phyloP scores from a whole-genome alignment of 1,140 invertebrate species.

The Centruroides vittatus region DNA sequence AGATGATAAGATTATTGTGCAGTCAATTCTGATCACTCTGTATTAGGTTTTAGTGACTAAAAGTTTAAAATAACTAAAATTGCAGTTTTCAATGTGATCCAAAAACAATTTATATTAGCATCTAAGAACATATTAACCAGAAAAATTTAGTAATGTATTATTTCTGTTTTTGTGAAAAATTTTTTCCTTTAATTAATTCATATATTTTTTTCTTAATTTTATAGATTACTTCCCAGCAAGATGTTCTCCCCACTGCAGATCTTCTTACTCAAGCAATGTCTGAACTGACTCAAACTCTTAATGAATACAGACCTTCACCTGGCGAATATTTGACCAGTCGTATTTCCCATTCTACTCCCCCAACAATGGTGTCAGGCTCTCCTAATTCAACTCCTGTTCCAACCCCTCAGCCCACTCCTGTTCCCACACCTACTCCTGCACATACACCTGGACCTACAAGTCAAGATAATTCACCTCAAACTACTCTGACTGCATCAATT shows the following conservation, averaged over 20 bases:
- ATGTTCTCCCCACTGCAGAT: slow-evolving; percentile 25
- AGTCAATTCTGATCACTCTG: too few species aligned
- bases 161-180: too few species aligned
- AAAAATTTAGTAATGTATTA: too few species aligned
- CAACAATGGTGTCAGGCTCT: slow-evolving; percentile 20
- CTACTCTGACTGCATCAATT: slow-evolving; percentile 8
- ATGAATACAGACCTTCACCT: slow-evolving; percentile 22
- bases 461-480: not conserved
- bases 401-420: slow-evolving; percentile 5
- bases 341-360: slow-evolving; percentile 14
- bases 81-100: too few species aligned
- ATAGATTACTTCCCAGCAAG: slow-evolving; percentile 6
- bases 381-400: slow-evolving; percentile 16
- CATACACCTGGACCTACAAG: not conserved
- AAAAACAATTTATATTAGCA: too few species aligned
- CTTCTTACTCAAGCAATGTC: slow-evolving; percentile 34
- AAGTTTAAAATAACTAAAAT: too few species aligned
- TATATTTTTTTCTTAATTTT: too few species aligned
- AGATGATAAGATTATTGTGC: too few species aligned
- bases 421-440: slow-evolving; percentile 19
- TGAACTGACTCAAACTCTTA: slow-evolving; percentile 28
- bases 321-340: slow-evolving; percentile 15
- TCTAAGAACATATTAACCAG: too few species aligned
- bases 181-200: too few species aligned
- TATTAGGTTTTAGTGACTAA: too few species aligned